phyloP scores from a whole-genome alignment of 2,888 invertebrate genomes.

The Lasioglossum leucozonium region DNA sequence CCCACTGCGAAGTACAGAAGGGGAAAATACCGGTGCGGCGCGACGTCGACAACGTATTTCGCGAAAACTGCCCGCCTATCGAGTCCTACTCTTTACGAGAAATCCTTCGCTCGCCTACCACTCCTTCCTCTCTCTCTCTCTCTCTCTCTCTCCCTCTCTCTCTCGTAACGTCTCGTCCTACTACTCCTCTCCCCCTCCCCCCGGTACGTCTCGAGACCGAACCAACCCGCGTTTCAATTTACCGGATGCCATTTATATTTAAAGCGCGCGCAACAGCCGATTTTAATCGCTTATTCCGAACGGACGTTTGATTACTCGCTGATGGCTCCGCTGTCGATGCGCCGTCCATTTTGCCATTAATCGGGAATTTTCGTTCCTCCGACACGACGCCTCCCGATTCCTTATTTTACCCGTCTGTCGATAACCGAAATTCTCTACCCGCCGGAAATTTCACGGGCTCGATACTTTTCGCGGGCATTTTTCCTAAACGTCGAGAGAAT shows the following conservation, averaged over 20 bases:
- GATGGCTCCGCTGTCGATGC: conserved; percentile 1
- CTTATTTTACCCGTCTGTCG: neutral
- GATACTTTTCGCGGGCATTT: neutral
- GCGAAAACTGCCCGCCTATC: conserved; percentile 38
- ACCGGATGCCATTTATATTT: conserved; percentile 5
- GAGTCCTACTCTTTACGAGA: conserved; percentile 6
- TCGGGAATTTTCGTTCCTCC: neutral
- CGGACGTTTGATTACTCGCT: conserved; percentile 7
- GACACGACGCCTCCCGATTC: neutral
- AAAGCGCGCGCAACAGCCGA: conserved; percentile 1
- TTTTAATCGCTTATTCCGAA: conserved; percentile 3
- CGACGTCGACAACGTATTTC: conserved; percentile 20
- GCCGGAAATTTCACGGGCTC: neutral
- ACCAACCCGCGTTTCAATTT: conserved; percentile 15
- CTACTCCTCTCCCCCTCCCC: neutral
- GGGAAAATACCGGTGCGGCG: neutral
- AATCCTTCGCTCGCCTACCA: neutral
- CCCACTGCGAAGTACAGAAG: conserved; percentile 10
- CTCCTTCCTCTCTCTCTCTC: neutral
- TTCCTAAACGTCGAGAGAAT: too few relatives aligned
- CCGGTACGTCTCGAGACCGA: neutral
- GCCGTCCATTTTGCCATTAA: neutral
- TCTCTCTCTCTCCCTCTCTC: too few relatives aligned
- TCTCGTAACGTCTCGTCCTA: neutral
- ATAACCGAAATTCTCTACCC: neutral